These are phyloP conservation scores for Chiloscyllium plagiosum DNA, from an alignment of 2,113 vertebrate species.

Conservation along the genomic window DNA sequence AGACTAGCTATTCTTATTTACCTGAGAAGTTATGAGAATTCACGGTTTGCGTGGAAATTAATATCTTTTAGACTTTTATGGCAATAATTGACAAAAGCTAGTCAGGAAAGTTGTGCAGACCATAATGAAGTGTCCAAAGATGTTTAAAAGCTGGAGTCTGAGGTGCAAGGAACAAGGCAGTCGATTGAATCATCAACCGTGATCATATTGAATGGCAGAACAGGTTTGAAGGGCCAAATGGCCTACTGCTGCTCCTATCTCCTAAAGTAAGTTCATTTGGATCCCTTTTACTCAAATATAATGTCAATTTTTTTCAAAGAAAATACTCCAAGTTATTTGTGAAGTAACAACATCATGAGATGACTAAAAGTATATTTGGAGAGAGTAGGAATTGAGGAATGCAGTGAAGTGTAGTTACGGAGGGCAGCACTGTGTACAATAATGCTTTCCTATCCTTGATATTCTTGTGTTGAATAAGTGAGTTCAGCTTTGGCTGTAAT, in stretches of 20 bases:
- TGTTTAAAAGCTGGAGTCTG: neutral
- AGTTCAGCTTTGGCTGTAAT: neutral
- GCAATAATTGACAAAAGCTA: neutral
- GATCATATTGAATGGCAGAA: no score
- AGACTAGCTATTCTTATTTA: neutral
- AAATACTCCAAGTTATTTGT: neutral
- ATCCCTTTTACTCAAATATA: neutral
- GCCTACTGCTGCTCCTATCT: no score
- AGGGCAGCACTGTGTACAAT: no score
- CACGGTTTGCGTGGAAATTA: neutral
- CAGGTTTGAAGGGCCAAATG: no score
- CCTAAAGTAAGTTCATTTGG: neutral
- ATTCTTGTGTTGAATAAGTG: neutral
- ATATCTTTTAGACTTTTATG: neutral
- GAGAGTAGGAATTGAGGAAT: neutral
- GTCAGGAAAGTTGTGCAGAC: neutral
- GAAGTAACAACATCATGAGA: neutral
- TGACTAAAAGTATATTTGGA: neutral
- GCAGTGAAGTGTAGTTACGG: neutral
- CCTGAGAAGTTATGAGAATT: neutral
- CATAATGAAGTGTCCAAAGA: neutral
- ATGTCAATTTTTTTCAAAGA: neutral
- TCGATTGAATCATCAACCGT: no score
- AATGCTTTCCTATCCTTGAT: neutral
- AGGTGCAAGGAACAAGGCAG: neutral